A percentile compares a stretch with the other conserved stretches of the same genome.
Evolutionary conservation across 2,797 vertebrate species (phyloP).

Genomic region (Heterohyrax brucei): DNA sequence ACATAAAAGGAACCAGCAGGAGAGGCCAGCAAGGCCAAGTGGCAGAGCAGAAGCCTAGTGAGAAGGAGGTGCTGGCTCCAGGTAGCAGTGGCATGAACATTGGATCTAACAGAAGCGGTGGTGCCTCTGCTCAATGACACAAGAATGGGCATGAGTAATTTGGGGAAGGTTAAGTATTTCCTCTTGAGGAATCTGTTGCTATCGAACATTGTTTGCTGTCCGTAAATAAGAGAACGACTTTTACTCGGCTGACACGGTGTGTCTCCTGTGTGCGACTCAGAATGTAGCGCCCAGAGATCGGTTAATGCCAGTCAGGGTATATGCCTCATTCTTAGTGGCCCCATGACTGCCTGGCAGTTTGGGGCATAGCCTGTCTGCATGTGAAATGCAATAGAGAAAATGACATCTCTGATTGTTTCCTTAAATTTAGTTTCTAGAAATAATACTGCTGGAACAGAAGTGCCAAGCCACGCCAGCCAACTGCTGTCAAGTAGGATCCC

Average conservation of each 20-base stretch:
- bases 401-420: not conserved
- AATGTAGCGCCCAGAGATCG: not conserved
- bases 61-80: not conserved
- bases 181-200: not conserved
- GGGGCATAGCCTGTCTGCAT: not conserved
- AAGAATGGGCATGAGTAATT: not conserved
- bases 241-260: not conserved
- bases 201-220: not conserved
- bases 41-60: not conserved
- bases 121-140: not conserved
- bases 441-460: not conserved
- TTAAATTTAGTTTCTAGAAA: conserved; percentile 33
- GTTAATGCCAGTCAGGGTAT: not conserved
- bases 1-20: not conserved
- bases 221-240: not conserved
- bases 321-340: not conserved
- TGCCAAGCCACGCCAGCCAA: not conserved
- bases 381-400: not conserved
- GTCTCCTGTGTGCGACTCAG: not conserved
- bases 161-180: not conserved
- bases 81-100: not conserved
- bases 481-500: too few relatives aligned
- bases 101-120: not conserved
- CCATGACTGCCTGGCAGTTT: not conserved
- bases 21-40: not conserved